Base-by-base conservation (phyloP, 2,888 invertebrate species). In the Epinotia bilunana region DNA sequence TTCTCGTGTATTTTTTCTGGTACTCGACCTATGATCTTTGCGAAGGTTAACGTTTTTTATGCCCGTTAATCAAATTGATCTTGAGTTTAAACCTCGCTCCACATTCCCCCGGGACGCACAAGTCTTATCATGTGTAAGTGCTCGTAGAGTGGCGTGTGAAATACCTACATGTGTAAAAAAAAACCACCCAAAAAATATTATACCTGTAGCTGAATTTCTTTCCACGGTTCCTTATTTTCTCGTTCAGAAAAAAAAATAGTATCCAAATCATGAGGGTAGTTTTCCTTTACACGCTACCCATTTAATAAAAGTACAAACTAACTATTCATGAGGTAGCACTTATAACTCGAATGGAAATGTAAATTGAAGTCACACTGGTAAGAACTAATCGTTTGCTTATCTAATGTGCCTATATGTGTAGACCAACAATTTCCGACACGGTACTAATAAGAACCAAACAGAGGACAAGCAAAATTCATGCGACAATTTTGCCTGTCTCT, bases 1-100 rank as follows among this genome's bases (percentile, higher is more conserved):
- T 76, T 76, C 60, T 43, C 28, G 62, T 57, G 57, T 69, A 58
- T 72, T 72, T 74, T 72, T 76, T 65, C 60, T 67, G 16, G 13
- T 20, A 33, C 39, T 43, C 43, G 57, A 67, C 67, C 72, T 75
- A 61, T 67, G 72, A 62, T 67, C 72, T 72, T 39, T 1, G 43
- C 64, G 64, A 74, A 74, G 74, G 74, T 60, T 62, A 39, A 62
- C 16, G 28, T 60, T 69, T 74, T 74, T 67, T 74, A 33, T 33
- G 7, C 0, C 20, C 18, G 20, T 23, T 46, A 49, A 55, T 20
- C 23, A 58, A 69, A 23, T 23, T 46, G 57, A 33, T 73, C 58
- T 69, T 74, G 60, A 33, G 58, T 16, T 23, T 23, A 60, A 58
- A 33, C 33, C 33, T 61, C 33, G 61, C 61, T 61, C 61, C 33